A percentile compares a stretch with the other conserved stretches of the same genome.
Conservation (phyloP, 2,797 vertebrate genomes). For the Notamacropus eugenii region DNA sequence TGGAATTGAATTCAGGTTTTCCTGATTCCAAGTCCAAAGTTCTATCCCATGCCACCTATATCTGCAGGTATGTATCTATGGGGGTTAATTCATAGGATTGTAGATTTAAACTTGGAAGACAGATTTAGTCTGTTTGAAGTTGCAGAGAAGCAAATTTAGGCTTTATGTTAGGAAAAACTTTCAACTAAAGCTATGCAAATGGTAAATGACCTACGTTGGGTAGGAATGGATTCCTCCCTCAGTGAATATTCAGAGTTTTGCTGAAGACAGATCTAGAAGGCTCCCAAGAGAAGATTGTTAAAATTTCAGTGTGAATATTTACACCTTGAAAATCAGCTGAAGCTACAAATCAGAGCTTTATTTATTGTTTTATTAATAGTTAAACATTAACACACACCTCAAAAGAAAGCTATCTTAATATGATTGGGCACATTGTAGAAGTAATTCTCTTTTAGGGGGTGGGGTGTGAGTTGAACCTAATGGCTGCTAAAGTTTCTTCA, state of each 20-base stretch:
- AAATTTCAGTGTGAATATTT: background rate
- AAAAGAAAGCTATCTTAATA: background rate
- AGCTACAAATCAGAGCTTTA: background rate
- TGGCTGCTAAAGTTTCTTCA: background rate
- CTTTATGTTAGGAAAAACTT: background rate
- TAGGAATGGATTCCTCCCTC: background rate
- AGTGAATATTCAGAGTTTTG: background rate
- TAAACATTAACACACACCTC: background rate
- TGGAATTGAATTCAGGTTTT: background rate
- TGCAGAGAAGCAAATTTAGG: background rate
- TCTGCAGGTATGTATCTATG: background rate
- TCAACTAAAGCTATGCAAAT: background rate
- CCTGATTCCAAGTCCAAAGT: background rate
- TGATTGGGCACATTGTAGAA: background rate
- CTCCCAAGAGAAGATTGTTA: background rate
- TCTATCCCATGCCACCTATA: background rate
- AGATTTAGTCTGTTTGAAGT: background rate
- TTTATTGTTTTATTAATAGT: background rate
- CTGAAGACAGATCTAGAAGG: background rate
- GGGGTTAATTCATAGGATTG: background rate
- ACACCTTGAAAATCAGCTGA: background rate
- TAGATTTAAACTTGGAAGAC: background rate
- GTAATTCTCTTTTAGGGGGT: background rate
- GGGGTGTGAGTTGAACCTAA: background rate
- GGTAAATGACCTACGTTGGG: background rate